Base-by-base conservation (phyloP, 2,113 vertebrate species). In the Phainopepla nitens region DNA sequence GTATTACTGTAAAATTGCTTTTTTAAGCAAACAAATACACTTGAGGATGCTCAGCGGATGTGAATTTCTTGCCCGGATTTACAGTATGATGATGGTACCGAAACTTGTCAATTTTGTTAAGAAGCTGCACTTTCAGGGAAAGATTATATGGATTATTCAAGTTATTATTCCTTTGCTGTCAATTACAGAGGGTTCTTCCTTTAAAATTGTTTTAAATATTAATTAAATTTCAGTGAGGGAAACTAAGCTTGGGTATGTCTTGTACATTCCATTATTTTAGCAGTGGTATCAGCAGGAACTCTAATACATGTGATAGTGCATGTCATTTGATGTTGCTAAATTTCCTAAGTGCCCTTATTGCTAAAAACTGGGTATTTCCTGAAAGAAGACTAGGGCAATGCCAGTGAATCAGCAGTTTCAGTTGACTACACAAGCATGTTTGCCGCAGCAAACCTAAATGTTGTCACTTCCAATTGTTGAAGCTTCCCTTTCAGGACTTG, bases 391-490 rank as follows among this genome's bases (percentile, higher is more conserved):
- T 39, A 70, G 47, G 31, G 41, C 29, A 75, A 75, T 62, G 72
- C 24, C 20, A 70, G 29, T 89, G 92, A 94, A 82, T 95, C 88
- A 86, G 64, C 86, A 93, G 50, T 95, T 95, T 89, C 53, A 70
- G 35, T 25, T 89, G 69, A 51, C 79, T 70, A 24, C 29, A 47
- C 27, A 88, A 76, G 56, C 1, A 0, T 54, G 6, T 60, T 73
- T 58, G n/a, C 68, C 80, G 49, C 54, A 86, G 47, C 60, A 94
- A 89, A 57, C 42, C 7, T 35, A 41, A 66, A 31, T 85, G 53
- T 53, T 82, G 62, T 87, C 61, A 53, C 36, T 95, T 92, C 58
- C 45, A 92, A 88, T 62, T 70, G 50, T 80, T 94, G 54, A 83
- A 90, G 88, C 75, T 92, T 96, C 79, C n/a, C 82, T 88, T 90